These are phyloP conservation scores for Cynoglossus semilaevis DNA, from an alignment of 2,113 vertebrate species.

Conservation along the genomic window DNA sequence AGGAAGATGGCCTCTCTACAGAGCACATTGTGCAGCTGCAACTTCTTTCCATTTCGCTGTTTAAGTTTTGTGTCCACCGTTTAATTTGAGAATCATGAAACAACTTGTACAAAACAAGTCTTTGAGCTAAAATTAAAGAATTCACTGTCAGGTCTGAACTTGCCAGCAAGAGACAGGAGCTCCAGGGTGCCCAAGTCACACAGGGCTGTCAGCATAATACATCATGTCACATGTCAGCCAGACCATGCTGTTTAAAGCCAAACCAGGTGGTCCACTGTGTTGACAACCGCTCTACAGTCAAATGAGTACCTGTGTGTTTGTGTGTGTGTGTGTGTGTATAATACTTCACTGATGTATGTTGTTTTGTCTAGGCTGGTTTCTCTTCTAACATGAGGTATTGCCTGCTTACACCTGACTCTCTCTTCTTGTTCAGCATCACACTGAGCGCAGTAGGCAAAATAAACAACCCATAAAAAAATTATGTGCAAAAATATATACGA, in stretches of 20 bases:
- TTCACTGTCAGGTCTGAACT: conserved; percentile 18
- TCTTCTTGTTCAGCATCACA: conserved; percentile 8
- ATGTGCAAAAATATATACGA: no score
- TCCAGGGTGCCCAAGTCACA: conserved; percentile 27
- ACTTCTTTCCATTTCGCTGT: conserved; percentile 5
- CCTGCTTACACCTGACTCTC: conserved; percentile 31
- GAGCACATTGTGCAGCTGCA: background rate
- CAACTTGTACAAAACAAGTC: conserved; percentile 28
- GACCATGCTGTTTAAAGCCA: conserved; percentile 24
- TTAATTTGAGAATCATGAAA: conserved; percentile 31
- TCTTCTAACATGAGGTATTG: conserved; percentile 6
- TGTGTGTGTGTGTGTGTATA: conserved; percentile 10
- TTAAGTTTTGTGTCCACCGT: conserved; percentile 25
- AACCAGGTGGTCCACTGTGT: conserved; percentile 42
- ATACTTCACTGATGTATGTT: conserved; percentile 25
- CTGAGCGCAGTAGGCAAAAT: conserved; percentile 4
- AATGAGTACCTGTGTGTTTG: background rate
- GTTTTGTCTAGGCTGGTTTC: conserved; percentile 28
- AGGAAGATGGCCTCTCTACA: background rate
- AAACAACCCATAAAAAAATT: conserved; percentile 6
- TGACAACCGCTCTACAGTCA: conserved; percentile 21
- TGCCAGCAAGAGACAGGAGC: conserved; percentile 16
- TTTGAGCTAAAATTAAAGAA: conserved; percentile 35
- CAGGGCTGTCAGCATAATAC: conserved; percentile 33
- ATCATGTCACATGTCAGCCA: conserved; percentile 43